A percentile compares a stretch with the other conserved stretches of the same genome.
Conservation (phyloP, 37 sponge, comb jelly and placozoan species). For the Chondrilla cf. caribensis region DNA sequence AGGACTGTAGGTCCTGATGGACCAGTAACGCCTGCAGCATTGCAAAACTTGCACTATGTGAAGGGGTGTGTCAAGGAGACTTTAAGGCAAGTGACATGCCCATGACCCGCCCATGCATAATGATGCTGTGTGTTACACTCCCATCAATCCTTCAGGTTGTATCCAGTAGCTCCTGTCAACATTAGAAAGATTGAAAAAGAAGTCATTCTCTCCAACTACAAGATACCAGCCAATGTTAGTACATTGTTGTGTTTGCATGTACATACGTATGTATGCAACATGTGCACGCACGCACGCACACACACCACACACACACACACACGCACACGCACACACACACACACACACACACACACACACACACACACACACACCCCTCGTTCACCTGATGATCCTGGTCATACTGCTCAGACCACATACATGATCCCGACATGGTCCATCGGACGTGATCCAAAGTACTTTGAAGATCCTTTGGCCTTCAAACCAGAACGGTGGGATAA, state of each 20-base stretch:
- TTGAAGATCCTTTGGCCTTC: slow-evolving; percentile 30
- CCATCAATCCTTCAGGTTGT: too few relatives aligned
- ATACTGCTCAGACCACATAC: neutral
- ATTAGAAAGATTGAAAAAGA: neutral
- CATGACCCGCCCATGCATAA: too few relatives aligned
- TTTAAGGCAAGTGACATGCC: slow-evolving; percentile 23
- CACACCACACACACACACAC: neutral
- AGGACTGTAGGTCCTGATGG: neutral
- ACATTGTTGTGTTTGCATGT: neutral
- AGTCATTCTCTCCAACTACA: slow-evolving; percentile 16
- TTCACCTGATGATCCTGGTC: neutral
- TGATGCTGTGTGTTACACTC: too few relatives aligned
- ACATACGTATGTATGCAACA: neutral
- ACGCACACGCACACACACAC: neutral
- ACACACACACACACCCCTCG: neutral
- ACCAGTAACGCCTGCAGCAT: slow-evolving; percentile 16
- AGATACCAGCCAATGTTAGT: slow-evolving; percentile 36
- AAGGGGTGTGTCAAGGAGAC: slow-evolving; percentile 35
- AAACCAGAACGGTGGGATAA: slow-evolving; percentile 42
- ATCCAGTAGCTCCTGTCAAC: slow-evolving; percentile 3
- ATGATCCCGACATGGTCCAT: slow-evolving; percentile 30
- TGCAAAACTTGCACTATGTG: slow-evolving; percentile 36
- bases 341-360: slow-evolving; percentile 8
- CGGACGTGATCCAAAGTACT: slow-evolving; percentile 15
- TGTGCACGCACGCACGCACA: neutral